A percentile compares a stretch with the other conserved stretches of the same genome.
Conservation (phyloP, 2,113 vertebrate genomes). For the Chrysochloris asiatica region DNA sequence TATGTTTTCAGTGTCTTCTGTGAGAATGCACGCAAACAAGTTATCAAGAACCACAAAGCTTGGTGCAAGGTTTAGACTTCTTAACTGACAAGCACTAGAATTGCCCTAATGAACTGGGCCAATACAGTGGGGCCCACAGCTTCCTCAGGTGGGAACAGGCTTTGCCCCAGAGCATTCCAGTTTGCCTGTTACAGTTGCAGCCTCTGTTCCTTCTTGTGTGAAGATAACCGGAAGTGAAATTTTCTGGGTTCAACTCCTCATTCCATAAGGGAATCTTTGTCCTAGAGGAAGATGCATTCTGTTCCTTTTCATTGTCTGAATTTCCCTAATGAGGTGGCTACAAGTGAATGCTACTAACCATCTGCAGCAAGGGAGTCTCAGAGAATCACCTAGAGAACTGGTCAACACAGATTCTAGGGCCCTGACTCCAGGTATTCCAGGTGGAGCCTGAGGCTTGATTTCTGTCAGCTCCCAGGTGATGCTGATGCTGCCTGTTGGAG, state of each 20-base stretch:
- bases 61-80: background rate
- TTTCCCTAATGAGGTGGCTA: background rate
- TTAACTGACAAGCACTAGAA: background rate
- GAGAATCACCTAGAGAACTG: background rate
- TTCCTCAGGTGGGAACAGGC: background rate
- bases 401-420: accelerated
- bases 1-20: background rate
- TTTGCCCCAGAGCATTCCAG: background rate
- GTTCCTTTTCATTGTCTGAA: background rate
- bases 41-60: background rate
- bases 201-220: background rate
- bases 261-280: background rate
- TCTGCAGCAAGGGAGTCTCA: background rate
- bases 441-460: background rate
- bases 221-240: background rate
- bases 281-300: background rate
- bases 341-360: background rate
- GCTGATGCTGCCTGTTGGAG: accelerated
- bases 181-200: background rate
- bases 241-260: background rate
- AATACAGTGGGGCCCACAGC: accelerated
- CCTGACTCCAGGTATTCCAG: background rate
- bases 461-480: no score
- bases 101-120: background rate
- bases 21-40: background rate